Evolutionary conservation across 2,797 vertebrate species (phyloP).

Genomic region (Bovichtus variegatus): DNA sequence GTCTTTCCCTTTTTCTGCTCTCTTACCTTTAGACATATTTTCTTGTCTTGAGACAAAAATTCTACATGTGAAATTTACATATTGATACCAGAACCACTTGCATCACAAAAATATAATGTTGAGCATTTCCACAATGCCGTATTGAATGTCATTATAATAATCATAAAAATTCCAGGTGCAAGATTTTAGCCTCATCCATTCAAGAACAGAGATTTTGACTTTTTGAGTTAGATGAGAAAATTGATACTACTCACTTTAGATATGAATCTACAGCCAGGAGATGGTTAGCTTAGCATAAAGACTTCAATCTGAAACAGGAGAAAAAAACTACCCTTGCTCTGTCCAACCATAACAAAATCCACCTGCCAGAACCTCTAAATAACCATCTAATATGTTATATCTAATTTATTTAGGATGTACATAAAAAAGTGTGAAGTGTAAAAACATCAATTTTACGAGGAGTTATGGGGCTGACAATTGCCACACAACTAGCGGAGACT

Average conservation of each 20-base stretch:
- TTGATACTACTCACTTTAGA: background rate
- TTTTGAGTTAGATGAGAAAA: background rate
- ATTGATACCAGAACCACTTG: background rate
- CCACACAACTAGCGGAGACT: background rate
- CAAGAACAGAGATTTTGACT: background rate
- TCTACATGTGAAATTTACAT: background rate
- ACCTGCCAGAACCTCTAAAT: background rate
- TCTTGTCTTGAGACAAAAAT: background rate
- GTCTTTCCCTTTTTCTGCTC: background rate
- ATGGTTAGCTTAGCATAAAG: too few species aligned
- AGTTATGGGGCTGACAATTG: background rate
- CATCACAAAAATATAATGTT: background rate
- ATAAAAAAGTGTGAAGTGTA: background rate
- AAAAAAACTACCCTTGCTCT: background rate
- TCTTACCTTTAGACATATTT: background rate
- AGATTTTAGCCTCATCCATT: background rate
- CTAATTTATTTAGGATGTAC: background rate
- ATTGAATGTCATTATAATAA: background rate
- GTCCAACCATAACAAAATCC: background rate
- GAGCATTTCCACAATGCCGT: background rate
- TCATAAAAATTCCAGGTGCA: background rate
- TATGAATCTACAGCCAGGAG: background rate
- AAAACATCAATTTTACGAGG: background rate
- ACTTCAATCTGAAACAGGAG: constrained; percentile 5
- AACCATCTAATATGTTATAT: background rate